These are phyloP conservation scores for Schizotus pectinicornis DNA, from an alignment of 2,888 invertebrate genomes.

Conservation along the genomic window DNA sequence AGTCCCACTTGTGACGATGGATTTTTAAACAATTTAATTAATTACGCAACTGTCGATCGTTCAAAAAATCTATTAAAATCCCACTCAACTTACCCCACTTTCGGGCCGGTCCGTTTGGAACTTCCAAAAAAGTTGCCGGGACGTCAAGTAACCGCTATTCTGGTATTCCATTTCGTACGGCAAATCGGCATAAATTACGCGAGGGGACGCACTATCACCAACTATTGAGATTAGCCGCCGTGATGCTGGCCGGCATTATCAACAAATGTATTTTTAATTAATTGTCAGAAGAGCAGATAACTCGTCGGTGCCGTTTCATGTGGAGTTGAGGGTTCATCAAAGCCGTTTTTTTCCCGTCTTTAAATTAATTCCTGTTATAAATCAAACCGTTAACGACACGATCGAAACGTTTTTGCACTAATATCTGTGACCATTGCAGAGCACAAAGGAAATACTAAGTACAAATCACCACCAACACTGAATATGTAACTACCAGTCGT, in stretches of 20 bases:
- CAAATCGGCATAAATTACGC: background rate
- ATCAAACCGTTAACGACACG: slow-evolving; percentile 7
- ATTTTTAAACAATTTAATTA: no score
- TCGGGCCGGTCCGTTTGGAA: slow-evolving; percentile 31
- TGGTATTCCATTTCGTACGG: slow-evolving; percentile 19
- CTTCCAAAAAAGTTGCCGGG: slow-evolving; percentile 18
- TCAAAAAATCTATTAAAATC: background rate
- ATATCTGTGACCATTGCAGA: no score
- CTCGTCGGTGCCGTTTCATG: slow-evolving; percentile 10
- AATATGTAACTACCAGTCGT: background rate
- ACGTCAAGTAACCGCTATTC: slow-evolving; percentile 11
- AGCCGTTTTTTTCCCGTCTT: slow-evolving; percentile 10
- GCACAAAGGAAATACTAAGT: slow-evolving; percentile 1
- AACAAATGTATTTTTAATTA: slow-evolving; percentile 3
- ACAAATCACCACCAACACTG: background rate
- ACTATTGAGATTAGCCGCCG: background rate
- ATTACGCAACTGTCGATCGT: no score
- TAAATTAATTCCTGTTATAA: slow-evolving; percentile 23
- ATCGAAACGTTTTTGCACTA: no score
- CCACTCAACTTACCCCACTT: slow-evolving; percentile 41
- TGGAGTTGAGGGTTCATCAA: slow-evolving; percentile 23
- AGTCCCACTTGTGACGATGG: no score
- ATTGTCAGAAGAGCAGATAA: slow-evolving; percentile 1
- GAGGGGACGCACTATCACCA: background rate
- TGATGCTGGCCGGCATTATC: background rate